Evolutionary conservation across 2,888 invertebrate species (phyloP).

Genomic region (Drosophila mimica): DNA sequence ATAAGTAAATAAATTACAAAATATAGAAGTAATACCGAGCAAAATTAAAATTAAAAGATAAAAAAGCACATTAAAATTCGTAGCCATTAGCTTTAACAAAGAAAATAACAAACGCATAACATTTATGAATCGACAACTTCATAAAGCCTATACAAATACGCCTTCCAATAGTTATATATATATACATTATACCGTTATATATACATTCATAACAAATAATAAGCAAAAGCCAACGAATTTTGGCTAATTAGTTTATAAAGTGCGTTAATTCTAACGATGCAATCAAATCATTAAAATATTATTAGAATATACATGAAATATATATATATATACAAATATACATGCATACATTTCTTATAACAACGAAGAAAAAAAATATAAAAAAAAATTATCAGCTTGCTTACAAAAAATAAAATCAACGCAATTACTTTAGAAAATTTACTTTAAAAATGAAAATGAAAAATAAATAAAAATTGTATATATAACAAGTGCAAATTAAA

Average conservation of each 20-base stretch:
- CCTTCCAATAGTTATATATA: slow-evolving; percentile 75
- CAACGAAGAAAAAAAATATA: slow-evolving; percentile 42
- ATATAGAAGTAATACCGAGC: slow-evolving; percentile 11
- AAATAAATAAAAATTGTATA: slow-evolving; percentile 19
- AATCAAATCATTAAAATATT: slow-evolving; percentile 64
- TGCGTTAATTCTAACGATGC: slow-evolving; percentile 73
- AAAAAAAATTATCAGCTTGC: slow-evolving; percentile 46
- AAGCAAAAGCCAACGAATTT: slow-evolving; percentile 18
- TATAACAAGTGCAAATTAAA: slow-evolving; percentile 42
- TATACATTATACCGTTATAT: slow-evolving; percentile 58
- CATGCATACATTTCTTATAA: slow-evolving; percentile 61
- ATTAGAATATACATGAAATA: slow-evolving; percentile 34
- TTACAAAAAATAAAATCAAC: slow-evolving; percentile 53
- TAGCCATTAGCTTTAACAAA: slow-evolving; percentile 73
- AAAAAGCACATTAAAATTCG: slow-evolving; percentile 32
- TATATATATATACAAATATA: slow-evolving; percentile 32
- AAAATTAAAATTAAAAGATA: slow-evolving; percentile 21
- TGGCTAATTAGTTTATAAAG: slow-evolving; percentile 40
- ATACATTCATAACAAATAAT: slow-evolving; percentile 36
- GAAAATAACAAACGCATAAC: slow-evolving; percentile 48
- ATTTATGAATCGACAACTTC: slow-evolving; percentile 56
- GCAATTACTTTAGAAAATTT: slow-evolving; percentile 75
- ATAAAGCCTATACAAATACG: slow-evolving; percentile 73
- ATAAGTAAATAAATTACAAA: slow-evolving; percentile 40
- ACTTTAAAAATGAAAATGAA: slow-evolving; percentile 53